Evolutionary conservation across 53 echinoderm and acorn worm genomes (phyloP), one percentile per base, ranked within the genome.

Genomic region (Paelopatides confundens): DNA sequence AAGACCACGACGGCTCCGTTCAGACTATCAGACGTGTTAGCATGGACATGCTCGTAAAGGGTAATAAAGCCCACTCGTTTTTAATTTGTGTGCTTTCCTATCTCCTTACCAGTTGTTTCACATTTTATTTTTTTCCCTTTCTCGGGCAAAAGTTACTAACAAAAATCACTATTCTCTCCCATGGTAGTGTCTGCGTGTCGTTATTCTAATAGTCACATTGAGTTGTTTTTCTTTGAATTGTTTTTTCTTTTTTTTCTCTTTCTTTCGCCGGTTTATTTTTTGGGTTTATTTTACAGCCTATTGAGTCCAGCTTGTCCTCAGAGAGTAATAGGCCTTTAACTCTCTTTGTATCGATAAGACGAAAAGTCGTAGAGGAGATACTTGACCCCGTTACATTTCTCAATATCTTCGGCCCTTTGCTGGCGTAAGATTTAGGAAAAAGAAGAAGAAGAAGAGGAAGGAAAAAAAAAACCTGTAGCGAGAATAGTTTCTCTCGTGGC

Each of bases 141-240:
- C 74, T 74, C 71, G 71, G 71, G 71, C 71, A 71, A 71, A 71
- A 71, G 71, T 71, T 71, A 38, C 71, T 32, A 71, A 43, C 71
- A 74, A 74, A 69, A 58, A 58, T 5, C 58, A n/a, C 58, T 23
- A 23, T n/a, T n/a, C 58, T 58, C 58, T 58, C 58, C 58, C 21
- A 23, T 17, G 58, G 21, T 6, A 23, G 58, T 58, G 58, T 58
- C 18, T 58, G 58, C 58, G 58, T 58, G 58, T 21, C 58, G 17
- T 26, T 6, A 21, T 21, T 58, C 58, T 58, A 18, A 58, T 58
- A 58, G 17, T 58, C n/a, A n/a, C 26, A 37, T 40, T 74, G 5
- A 39, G 18, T 71, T 28, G 18, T 74, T 39, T 40, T 13, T 74
- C 26, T 39, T 23, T 39, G 69, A 21, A 33, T 69, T 36, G 31